Conservation (phyloP, 2,797 vertebrate species). For the Coluber constrictor region DNA sequence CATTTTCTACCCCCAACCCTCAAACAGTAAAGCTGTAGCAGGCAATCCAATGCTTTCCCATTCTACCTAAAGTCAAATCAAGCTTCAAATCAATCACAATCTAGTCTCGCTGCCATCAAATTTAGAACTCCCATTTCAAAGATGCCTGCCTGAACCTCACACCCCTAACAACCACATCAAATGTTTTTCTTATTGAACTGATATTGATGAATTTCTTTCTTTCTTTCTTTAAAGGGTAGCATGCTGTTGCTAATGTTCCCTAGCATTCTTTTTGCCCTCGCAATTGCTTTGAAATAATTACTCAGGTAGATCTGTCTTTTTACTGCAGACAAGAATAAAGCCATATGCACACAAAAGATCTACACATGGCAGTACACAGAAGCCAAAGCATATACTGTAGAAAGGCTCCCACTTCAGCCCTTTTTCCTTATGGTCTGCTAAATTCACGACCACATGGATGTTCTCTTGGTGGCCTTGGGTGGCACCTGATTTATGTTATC, state of each 20-base stretch:
- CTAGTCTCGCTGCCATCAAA: background rate
- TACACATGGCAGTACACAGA: background rate
- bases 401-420: background rate
- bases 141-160: background rate
- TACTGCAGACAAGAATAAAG: background rate
- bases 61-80: background rate
- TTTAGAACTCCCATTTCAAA: background rate
- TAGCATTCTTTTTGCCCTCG: background rate
- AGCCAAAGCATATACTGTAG: background rate
- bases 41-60: background rate
- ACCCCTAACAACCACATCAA: background rate
- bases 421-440: background rate
- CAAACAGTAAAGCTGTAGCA: background rate
- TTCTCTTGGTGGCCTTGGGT: background rate
- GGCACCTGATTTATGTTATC: background rate
- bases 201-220: background rate
- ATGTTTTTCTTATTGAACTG: background rate
- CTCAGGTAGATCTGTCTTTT: background rate
- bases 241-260: background rate
- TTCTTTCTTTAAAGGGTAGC: background rate
- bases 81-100: background rate
- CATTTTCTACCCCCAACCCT: background rate
- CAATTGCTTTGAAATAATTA: background rate
- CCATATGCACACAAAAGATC: background rate
- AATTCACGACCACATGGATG: background rate